Conservation (phyloP, 2,888 invertebrate species). For the Dendrolimus pini region DNA sequence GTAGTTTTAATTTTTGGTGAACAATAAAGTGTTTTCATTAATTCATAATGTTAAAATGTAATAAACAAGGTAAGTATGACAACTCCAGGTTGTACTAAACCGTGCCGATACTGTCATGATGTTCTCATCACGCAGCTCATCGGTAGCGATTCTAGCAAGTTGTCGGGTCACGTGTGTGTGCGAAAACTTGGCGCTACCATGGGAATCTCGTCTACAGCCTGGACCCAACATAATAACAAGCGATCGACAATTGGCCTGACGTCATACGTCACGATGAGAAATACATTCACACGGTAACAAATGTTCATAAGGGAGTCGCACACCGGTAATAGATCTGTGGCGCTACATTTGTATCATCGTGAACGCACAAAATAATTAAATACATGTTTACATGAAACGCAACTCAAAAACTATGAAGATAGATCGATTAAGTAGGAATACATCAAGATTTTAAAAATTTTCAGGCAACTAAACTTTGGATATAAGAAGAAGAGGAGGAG, state of each 20-base stretch:
- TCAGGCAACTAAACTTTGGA: no score
- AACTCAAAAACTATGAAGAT: no score
- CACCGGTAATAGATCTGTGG: no score
- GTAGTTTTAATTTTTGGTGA: no score
- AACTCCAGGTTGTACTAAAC: background rate
- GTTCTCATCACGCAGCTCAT: background rate
- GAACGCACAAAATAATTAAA: slow-evolving; percentile 11
- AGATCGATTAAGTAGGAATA: no score
- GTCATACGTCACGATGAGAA: slow-evolving; percentile 52
- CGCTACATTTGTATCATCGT: background rate
- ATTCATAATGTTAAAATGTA: background rate
- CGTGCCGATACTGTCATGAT: background rate
- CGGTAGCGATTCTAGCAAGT: slow-evolving; percentile 9
- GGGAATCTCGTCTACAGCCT: slow-evolving; percentile 33
- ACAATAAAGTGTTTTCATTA: no score
- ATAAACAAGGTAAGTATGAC: background rate
- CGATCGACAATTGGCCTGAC: slow-evolving; percentile 56
- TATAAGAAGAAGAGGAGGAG: no score
- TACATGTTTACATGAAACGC: slow-evolving; percentile 1
- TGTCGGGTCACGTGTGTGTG: slow-evolving; percentile 44
- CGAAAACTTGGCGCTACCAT: slow-evolving; percentile 42
- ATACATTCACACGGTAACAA: slow-evolving; percentile 55
- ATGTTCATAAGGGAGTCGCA: slow-evolving; percentile 8
- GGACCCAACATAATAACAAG: slow-evolving; percentile 31
- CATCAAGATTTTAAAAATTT: no score